These are phyloP conservation scores for Uloborus plumipes DNA, from an alignment of 2,888 invertebrate species.

Conservation along the genomic window DNA sequence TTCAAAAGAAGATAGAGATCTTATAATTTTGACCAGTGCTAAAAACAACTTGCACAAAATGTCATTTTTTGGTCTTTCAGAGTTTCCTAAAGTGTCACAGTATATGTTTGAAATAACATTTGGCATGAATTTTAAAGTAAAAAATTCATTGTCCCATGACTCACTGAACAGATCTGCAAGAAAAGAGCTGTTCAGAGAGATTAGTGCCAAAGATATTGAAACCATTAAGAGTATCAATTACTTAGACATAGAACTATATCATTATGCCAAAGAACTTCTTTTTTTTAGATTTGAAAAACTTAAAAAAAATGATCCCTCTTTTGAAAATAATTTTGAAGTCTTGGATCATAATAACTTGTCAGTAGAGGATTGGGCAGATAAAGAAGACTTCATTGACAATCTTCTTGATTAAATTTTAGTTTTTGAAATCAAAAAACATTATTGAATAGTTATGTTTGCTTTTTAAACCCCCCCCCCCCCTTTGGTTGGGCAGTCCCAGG, in stretches of 20 bases:
- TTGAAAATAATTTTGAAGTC: conserved; percentile 78
- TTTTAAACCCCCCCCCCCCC: too few relatives aligned
- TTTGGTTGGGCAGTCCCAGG: too few relatives aligned
- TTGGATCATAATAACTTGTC: conserved; percentile 52
- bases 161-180: conserved; percentile 77
- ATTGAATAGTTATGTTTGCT: too few relatives aligned
- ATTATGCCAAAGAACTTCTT: conserved; percentile 90
- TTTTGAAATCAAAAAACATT: not conserved
- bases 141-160: conserved; percentile 85
- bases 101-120: conserved; percentile 97
- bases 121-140: conserved; percentile 86
- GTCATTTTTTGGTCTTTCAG: conserved; percentile 97
- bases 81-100: conserved; percentile 76
- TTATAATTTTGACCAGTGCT: conserved; percentile 92
- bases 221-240: conserved; percentile 85
- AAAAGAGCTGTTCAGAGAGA: conserved; percentile 51
- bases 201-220: conserved; percentile 76
- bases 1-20: conserved; percentile 79
- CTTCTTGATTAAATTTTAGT: conserved; percentile 22
- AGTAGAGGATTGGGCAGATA: conserved; percentile 63
- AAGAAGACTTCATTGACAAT: conserved; percentile 63
- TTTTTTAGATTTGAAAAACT: conserved; percentile 82
- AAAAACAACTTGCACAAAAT: conserved; percentile 93
- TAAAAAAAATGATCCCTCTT: conserved; percentile 81
- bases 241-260: conserved; percentile 91